Base-by-base conservation (phyloP, 2,888 invertebrate species). In the Myathropa florea region DNA sequence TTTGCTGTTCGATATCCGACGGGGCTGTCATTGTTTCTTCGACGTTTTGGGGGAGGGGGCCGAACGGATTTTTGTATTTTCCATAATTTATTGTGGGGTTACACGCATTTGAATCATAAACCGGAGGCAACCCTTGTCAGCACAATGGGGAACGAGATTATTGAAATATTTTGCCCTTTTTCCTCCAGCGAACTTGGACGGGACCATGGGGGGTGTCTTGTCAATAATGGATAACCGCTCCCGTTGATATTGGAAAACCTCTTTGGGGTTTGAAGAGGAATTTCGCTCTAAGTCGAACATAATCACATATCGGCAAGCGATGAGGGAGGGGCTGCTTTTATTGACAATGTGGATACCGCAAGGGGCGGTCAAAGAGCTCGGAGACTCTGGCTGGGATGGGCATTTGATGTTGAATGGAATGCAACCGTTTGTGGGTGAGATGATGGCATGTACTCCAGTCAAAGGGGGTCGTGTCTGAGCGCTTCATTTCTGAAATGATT, bases 61-160 rank as follows among this genome's bases (percentile, higher is more conserved):
- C 28, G 36, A 61, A 83, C 67, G 67, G 70, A 71, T 75, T 84
- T 75, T 57, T 80, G 83, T 71, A 84, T 84, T 84, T 84, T 71
- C 70, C 70, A 80, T 84, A 76, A 84, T 71, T 81, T 81, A 81
- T 76, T 61, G 76, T 33, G 39, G 68, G 80, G 71, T 57, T 67
- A 67, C 83, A 75, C 75, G 81, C 84, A 71, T 80, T 84, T 72
- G 75, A 65, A 76, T 84, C 76, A 76, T 76, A 80, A 76, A 70
- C 24, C 28, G 59, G 18, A 24, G 46, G 4, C n/a, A 67, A 46
- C 65, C 65, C 65, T 53, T 53, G 65, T 65, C 63, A 63, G 64
- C 65, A 55, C 39, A 83, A 65, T 12, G 18, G 10, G 39, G 46
- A 83, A 24, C 24, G 60, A 60, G 71, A 59, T 83, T 83, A 78